Evolutionary conservation across 2,888 invertebrate genomes (phyloP).

Genomic region (Ophraella communa): DNA sequence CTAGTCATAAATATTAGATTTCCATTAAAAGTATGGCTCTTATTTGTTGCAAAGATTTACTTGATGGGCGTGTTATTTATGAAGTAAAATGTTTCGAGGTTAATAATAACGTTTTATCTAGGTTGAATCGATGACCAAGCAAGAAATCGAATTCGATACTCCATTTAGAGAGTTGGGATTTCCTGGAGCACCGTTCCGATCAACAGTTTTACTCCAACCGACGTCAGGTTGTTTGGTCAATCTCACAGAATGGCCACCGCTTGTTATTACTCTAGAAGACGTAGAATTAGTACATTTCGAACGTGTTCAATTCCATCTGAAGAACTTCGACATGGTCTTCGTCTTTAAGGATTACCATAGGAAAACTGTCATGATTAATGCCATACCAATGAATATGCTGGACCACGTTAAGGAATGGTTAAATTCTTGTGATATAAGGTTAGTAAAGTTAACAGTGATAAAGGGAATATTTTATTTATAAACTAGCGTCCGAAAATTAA

Average conservation of each 20-base stretch:
- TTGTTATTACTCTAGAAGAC: conserved; percentile 97
- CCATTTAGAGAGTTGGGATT: conserved; percentile 98
- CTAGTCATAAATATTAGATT: too few species aligned
- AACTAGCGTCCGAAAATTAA: too few species aligned
- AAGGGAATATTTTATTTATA: too few species aligned
- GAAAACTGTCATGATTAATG: conserved; percentile 96
- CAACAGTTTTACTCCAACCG: conserved; percentile 94
- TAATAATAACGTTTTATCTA: conserved; percentile 41
- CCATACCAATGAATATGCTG: conserved; percentile 99
- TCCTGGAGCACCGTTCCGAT: conserved; percentile 95
- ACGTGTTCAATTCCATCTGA: conserved; percentile 96
- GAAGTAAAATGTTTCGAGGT: too few species aligned
- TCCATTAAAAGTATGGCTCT: too few species aligned
- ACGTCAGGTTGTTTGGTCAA: conserved; percentile 98
- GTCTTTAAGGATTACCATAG: conserved; percentile 97
- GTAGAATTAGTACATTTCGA: conserved; percentile 99
- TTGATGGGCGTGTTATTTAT: too few species aligned
- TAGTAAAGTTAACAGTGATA: conserved; percentile 49
- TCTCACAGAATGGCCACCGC: conserved; percentile 98
- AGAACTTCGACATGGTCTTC: conserved; percentile 99
- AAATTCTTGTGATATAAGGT: conserved; percentile 71
- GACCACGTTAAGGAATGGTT: conserved; percentile 99
- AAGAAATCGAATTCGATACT: conserved; percentile 97
- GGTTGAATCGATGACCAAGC: conserved; percentile 93
- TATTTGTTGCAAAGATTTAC: too few species aligned